Evolutionary conservation across 2,888 invertebrate genomes (phyloP), one percentile per base, ranked within the genome.

Genomic region (Belgica antarctica): DNA sequence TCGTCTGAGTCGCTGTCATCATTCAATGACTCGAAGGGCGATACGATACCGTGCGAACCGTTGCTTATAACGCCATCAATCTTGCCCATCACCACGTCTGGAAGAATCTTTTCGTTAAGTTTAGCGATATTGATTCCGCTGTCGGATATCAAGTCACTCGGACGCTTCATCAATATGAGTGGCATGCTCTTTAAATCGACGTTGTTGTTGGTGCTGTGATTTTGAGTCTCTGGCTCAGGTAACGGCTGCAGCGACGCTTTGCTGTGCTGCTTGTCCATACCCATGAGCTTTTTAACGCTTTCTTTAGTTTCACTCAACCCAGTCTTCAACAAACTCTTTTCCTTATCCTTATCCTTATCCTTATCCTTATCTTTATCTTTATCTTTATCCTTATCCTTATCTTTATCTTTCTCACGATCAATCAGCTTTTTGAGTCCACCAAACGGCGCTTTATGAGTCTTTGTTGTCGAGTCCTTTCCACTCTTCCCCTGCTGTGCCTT

Each of bases 371-470:
- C 74, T 28, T 73, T 73, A 7, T 76, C 76, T 68, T 72, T 71
- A 15, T 74, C 74, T 68, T 72, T 71, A 15, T 74, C 74, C 28
- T 73, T 73, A 4, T 76, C 76, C 46, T 76, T 76, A 3, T 76
- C 75, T 70, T 72, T 71, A 17, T 72, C 71, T 71, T 78, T 79
- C 41, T 79, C 79, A 59, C 79, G 79, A 71, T 80, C 80, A 73
- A 79, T 80, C 1, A 78, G 76, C 73, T 80, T 80, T 71, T 80
- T 80, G 62, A 80, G 80, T 71, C 80, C 80, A 4, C 80, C 77
- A 72, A 80, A 79, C 22, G 80, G 75, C 8, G 78, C 79, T 71
- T 80, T 80, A 72, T 80, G 80, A 17, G 78, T 77, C 71, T 80
- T 80, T 17, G 79, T 27, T 17, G 62, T 59, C 22, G 10, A 25